Conservation (phyloP, 1,140 invertebrate species). For the Cyphomyrmex costatus region DNA sequence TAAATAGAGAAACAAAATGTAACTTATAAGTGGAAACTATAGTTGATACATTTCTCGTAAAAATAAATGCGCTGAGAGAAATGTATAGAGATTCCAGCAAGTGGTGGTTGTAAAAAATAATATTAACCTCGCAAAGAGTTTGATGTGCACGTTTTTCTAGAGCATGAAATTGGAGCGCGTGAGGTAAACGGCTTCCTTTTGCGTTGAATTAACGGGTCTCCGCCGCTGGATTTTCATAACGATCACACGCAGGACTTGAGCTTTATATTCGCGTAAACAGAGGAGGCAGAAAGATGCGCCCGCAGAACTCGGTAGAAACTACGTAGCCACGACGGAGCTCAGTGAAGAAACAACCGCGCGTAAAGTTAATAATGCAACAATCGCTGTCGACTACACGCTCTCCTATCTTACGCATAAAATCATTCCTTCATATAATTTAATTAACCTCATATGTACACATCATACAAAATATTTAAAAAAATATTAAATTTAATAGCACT, state of each 20-base stretch:
- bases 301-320: constrained; percentile 50
- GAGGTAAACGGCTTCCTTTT: constrained; percentile 39
- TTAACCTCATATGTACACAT: constrained; percentile 14
- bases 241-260: constrained; percentile 63
- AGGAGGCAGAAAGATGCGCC: constrained; percentile 55
- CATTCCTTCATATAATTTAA: constrained; percentile 56
- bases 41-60: not conserved
- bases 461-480: not conserved
- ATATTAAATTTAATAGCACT: constrained; percentile 1
- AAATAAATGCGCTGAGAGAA: not conserved
- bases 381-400: constrained; percentile 61
- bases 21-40: constrained; percentile 10
- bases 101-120: constrained; percentile 40
- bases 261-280: constrained; percentile 60
- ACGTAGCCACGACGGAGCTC: constrained; percentile 40
- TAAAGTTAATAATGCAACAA: constrained; percentile 66
- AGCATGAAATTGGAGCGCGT: constrained; percentile 16
- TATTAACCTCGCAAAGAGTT: constrained; percentile 36
- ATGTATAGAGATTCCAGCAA: not conserved
- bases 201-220: constrained; percentile 38
- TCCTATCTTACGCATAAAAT: not conserved
- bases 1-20: not conserved
- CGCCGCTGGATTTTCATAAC: constrained; percentile 50
- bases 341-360: constrained; percentile 59
- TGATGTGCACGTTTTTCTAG: constrained; percentile 18